A percentile compares a stretch with the other conserved stretches of the same genome.
phyloP scores from a whole-genome alignment of 2,888 invertebrate genomes.

The Napeogenes inachia region DNA sequence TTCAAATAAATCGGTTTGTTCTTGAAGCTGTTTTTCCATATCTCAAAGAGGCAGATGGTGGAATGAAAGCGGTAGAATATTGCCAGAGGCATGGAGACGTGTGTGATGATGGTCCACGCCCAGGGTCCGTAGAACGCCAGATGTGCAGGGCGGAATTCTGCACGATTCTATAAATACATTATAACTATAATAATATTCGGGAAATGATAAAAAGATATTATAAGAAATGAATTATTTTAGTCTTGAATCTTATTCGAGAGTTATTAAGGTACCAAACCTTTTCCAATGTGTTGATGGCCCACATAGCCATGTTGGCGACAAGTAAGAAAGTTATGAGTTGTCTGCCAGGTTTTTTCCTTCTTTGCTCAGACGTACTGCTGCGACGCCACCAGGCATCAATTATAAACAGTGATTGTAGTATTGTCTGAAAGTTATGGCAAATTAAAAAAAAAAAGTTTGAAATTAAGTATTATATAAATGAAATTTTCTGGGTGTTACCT shows the following conservation, averaged over 20 bases:
- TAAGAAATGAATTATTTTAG: no score
- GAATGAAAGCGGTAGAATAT: constrained; percentile 95
- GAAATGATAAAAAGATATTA: neutral
- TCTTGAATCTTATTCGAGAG: neutral
- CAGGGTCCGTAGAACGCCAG: constrained; percentile 89
- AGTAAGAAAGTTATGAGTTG: constrained; percentile 91
- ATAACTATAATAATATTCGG: constrained; percentile 37
- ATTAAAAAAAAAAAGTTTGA: no score
- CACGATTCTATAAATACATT: constrained; percentile 78
- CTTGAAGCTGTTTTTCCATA: constrained; percentile 94
- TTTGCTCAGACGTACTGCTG: constrained; percentile 83
- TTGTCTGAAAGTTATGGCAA: constrained; percentile 70
- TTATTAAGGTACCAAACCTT: constrained; percentile 45
- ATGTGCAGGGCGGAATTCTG: constrained; percentile 89
- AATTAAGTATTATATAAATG: neutral
- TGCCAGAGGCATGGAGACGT: constrained; percentile 91
- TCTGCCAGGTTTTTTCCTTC: constrained; percentile 86
- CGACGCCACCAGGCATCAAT: constrained; percentile 85
- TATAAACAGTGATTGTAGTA: constrained; percentile 87
- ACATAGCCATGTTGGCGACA: constrained; percentile 89
- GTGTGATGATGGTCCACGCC: constrained; percentile 95
- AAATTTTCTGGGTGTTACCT: constrained; percentile 59
- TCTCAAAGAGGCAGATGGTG: constrained; percentile 93
- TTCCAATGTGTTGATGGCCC: constrained; percentile 91
- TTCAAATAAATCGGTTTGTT: constrained; percentile 75